Percentiles rank a stretch among this genome's conserved stretches.
Evolutionary conservation across 2,113 vertebrate species (phyloP).

Genomic region (Epinephelus cyanopodus): DNA sequence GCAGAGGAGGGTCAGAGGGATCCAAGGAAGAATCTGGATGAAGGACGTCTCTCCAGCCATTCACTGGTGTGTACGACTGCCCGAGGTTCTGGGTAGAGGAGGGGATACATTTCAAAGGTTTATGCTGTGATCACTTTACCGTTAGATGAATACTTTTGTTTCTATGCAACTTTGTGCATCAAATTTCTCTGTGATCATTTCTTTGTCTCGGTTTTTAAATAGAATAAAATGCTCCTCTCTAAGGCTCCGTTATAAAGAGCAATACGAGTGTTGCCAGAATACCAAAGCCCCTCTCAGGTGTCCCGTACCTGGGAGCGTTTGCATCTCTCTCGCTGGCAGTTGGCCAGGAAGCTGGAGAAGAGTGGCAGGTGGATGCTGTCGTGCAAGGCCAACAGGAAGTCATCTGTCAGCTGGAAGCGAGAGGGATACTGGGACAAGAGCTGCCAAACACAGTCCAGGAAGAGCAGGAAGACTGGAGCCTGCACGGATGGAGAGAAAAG

Average conservation of each 20-base stretch:
- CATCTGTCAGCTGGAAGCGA: slow-evolving; percentile 91
- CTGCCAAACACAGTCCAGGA: slow-evolving; percentile 96
- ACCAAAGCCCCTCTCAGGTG: background rate
- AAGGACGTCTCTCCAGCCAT: slow-evolving; percentile 79
- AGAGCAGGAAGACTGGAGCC: slow-evolving; percentile 94
- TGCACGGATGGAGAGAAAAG: slow-evolving; percentile 51
- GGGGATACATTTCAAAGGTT: background rate
- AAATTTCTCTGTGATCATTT: too few relatives aligned
- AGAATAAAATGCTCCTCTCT: background rate
- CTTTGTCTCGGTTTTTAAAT: too few relatives aligned
- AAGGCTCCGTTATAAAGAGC: background rate
- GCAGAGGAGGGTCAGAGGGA: slow-evolving; percentile 66
- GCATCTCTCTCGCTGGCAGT: slow-evolving; percentile 90
- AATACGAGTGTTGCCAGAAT: background rate
- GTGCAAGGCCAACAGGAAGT: slow-evolving; percentile 91
- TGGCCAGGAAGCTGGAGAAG: slow-evolving; percentile 91
- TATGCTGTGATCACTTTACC: background rate
- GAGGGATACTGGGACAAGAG: slow-evolving; percentile 90
- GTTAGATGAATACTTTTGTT: background rate
- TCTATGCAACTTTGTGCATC: background rate
- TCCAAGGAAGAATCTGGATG: slow-evolving; percentile 71
- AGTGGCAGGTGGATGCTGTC: slow-evolving; percentile 91
- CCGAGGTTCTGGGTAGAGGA: slow-evolving; percentile 76
- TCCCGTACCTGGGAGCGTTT: slow-evolving; percentile 83
- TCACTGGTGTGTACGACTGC: slow-evolving; percentile 88